phyloP scores from a whole-genome alignment of 2,888 invertebrate species.

The Microplitis deprimator region DNA sequence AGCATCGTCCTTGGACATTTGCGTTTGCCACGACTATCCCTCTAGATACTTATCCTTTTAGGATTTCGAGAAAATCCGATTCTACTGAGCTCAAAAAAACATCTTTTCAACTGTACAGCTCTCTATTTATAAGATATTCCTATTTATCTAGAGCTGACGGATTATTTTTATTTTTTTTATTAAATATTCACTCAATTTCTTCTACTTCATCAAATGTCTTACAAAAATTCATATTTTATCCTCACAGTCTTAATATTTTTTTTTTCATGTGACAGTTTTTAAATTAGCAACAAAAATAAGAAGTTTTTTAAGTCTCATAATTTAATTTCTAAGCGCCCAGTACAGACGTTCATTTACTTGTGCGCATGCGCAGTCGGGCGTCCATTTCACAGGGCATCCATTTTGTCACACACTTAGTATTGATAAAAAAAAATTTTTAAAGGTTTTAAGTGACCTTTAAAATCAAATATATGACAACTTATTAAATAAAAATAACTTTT shows the following conservation, averaged over 20 bases:
- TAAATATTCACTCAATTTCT: no score
- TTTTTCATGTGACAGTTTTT: no score
- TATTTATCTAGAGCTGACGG: background rate
- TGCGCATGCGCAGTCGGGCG: background rate
- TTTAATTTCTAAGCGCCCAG: background rate
- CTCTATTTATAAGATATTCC: slow-evolving; percentile 6
- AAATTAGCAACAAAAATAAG: no score
- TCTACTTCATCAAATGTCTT: no score
- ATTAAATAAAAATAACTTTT: no score
- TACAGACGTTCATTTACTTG: background rate
- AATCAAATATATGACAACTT: no score
- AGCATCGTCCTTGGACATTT: slow-evolving; percentile 4
- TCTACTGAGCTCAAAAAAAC: background rate
- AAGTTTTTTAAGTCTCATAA: no score
- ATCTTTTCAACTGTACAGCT: background rate
- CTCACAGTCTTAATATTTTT: no score
- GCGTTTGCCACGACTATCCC: background rate
- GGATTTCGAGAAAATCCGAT: slow-evolving; percentile 16
- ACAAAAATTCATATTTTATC: no score
- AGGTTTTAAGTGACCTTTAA: no score
- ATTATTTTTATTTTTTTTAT: background rate
- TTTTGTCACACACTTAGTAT: background rate
- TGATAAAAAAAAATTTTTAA: no score
- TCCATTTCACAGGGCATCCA: background rate
- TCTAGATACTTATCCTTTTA: slow-evolving; percentile 11